Percentiles rank a stretch among this genome's conserved stretches.
These are phyloP conservation scores for Ophioninae sp. DNA, from an alignment of 2,888 invertebrate genomes.

Conservation along the genomic window DNA sequence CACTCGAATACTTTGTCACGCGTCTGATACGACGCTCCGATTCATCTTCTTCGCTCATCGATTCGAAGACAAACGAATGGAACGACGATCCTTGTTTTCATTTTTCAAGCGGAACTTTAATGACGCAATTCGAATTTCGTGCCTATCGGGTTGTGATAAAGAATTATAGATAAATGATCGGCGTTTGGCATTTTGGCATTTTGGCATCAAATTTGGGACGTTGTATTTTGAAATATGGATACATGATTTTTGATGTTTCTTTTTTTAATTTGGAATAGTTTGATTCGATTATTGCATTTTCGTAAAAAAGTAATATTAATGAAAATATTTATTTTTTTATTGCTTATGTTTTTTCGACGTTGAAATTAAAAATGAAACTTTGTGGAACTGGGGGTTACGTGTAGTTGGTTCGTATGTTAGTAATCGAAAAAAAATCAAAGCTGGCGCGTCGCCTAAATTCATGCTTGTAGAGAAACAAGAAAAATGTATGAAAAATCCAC, in stretches of 20 bases:
- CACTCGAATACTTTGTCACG: slow-evolving; percentile 21
- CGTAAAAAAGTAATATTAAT: background rate
- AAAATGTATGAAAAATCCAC: slow-evolving; percentile 12
- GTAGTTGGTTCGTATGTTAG: background rate
- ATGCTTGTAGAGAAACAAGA: slow-evolving; percentile 4
- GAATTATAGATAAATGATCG: background rate
- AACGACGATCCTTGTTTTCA: slow-evolving; percentile 1
- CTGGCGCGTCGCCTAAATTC: slow-evolving; percentile 3
- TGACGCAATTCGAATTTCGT: background rate
- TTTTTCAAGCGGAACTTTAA: background rate
- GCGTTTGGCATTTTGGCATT: too few species aligned
- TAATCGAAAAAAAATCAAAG: background rate
- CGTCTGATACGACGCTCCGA: slow-evolving; percentile 3
- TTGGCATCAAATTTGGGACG: too few species aligned
- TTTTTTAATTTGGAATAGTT: background rate
- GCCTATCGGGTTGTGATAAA: background rate
- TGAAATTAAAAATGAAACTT: background rate
- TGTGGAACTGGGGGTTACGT: background rate
- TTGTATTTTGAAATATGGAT: too few species aligned
- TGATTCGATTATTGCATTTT: background rate
- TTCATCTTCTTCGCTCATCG: slow-evolving; percentile 19
- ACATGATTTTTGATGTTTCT: background rate
- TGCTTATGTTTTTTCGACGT: background rate
- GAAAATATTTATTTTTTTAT: background rate
- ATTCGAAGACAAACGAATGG: slow-evolving; percentile 7